A percentile compares a stretch with the other conserved stretches of the same genome.
These are phyloP conservation scores for Dendrocincla fuliginosa DNA, from an alignment of 2,797 vertebrate genomes.

Conservation along the genomic window DNA sequence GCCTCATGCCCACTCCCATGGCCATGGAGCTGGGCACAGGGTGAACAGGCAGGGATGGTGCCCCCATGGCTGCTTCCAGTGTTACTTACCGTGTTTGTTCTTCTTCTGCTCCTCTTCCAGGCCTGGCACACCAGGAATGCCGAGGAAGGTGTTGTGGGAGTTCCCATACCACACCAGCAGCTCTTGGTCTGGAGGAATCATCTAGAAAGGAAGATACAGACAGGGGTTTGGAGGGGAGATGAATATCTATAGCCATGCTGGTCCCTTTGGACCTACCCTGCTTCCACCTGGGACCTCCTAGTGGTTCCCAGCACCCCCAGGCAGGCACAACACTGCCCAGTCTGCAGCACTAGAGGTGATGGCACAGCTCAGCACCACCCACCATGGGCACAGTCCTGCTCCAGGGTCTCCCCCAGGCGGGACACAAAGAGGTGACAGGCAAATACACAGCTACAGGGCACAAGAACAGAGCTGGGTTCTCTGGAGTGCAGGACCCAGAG, in stretches of 20 bases:
- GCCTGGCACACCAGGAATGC: constrained; percentile 92
- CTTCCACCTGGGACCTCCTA: neutral
- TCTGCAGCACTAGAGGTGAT: fast-evolving
- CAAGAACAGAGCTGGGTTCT: neutral
- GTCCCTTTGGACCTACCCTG: fast-evolving
- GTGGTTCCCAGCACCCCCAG: fast-evolving
- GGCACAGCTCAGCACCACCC: neutral
- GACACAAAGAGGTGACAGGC: fast-evolving
- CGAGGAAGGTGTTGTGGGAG: constrained; percentile 94
- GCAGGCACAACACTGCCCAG: neutral
- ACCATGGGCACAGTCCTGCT: neutral
- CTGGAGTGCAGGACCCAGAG: neutral
- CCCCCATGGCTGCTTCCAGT: fast-evolving
- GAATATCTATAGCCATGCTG: fast-evolving
- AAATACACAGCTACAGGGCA: neutral
- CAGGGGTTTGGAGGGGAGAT: fast-evolving
- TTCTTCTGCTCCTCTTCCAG: constrained; percentile 93
- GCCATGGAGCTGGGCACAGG: neutral
- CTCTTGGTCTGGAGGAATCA: constrained; percentile 96
- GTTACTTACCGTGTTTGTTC: constrained; percentile 84
- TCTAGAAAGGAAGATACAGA: constrained; percentile 72
- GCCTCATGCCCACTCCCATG: fast-evolving
- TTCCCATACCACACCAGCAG: constrained; percentile 97
- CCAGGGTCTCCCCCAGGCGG: fast-evolving
- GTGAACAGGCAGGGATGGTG: neutral